Base-by-base conservation (phyloP, 2,797 vertebrate species). In the Acridotheres tristis region DNA sequence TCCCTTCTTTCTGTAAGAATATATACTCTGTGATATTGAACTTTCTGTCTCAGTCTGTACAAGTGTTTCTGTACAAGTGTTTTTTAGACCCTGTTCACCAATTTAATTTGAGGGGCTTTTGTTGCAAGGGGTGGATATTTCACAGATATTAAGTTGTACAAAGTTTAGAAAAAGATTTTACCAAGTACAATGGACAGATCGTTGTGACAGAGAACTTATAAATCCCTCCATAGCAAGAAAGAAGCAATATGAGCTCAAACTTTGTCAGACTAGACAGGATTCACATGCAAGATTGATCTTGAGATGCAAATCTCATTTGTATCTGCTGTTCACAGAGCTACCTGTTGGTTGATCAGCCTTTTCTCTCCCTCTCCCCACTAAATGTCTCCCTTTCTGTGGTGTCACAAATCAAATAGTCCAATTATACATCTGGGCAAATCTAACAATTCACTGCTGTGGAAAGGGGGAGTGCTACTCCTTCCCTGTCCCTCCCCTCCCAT, bases 391-490 rank as follows among this genome's bases (percentile, higher is more conserved):
- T 55, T 17, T 38, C 42, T 6, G 0, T 22, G n/a, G 16, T 16
- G 12, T 16, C 30, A 50, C 36, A 30, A 67, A 77, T 23, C 21
- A 71, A 72, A 29, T 2, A 73, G n/a, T 29, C 17, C 63, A 68
- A 8, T n/a, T 54, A 65, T 2, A 51, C 9, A 1, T 18, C 55
- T 36, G 32, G 26, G 25, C 20, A 65, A 57, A 57, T 25, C 29
- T 21, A 26, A 10, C 0, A 0, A 51, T 88, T 57, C 55, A 7
- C 18, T 32, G 75, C 26, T 30, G 13, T 0, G 8, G 40, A 51
- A 82, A 81, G 8, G 11, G 13, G 4, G 16, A 54, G 16, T 29
- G 30, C 19, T 34, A 2, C 27, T 69, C 40, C 34, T 63, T 26
- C 47, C 50, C 66, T 26, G n/a, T 11, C 59, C 32, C 47, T 73